Percentiles rank a stretch among this genome's conserved stretches.
Evolutionary conservation across 2,888 invertebrate genomes (phyloP).

Genomic region (Agrochola circellaris): DNA sequence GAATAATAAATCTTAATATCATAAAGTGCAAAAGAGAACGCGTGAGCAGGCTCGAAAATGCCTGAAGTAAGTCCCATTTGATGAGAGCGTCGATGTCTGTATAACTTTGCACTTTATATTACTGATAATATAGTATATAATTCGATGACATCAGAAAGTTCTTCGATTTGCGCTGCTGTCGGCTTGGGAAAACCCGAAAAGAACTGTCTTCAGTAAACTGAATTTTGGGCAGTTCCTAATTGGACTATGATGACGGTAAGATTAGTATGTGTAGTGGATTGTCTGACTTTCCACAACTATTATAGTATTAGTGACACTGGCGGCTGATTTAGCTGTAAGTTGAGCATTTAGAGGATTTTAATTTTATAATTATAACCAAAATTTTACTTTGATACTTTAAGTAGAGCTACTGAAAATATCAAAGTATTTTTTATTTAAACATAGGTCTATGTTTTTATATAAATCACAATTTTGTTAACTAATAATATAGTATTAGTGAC

Average conservation of each 20-base stretch:
- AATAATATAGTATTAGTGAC: too few species aligned
- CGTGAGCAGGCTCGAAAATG: background rate
- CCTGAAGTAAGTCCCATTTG: background rate
- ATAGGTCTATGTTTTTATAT: too few species aligned
- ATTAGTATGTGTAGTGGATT: background rate
- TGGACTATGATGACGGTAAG: background rate
- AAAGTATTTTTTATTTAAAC: too few species aligned
- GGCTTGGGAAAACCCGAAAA: background rate
- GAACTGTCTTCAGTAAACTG: background rate
- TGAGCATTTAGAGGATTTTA: background rate
- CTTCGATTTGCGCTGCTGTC: background rate
- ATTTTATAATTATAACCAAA: background rate
- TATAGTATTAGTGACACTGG: background rate
- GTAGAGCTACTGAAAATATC: too few species aligned
- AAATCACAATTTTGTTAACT: too few species aligned
- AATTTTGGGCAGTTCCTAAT: background rate
- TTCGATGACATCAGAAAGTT: background rate
- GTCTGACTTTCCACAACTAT: background rate
- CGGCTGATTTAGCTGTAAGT: background rate
- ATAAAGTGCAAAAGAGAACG: background rate
- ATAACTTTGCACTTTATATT: background rate
- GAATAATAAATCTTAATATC: background rate
- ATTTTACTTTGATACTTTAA: too few species aligned
- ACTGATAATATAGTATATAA: background rate
- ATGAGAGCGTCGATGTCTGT: background rate